These are phyloP conservation scores for Neopelma chrysocephalum DNA, from an alignment of 2,797 vertebrate genomes.

Conservation along the genomic window DNA sequence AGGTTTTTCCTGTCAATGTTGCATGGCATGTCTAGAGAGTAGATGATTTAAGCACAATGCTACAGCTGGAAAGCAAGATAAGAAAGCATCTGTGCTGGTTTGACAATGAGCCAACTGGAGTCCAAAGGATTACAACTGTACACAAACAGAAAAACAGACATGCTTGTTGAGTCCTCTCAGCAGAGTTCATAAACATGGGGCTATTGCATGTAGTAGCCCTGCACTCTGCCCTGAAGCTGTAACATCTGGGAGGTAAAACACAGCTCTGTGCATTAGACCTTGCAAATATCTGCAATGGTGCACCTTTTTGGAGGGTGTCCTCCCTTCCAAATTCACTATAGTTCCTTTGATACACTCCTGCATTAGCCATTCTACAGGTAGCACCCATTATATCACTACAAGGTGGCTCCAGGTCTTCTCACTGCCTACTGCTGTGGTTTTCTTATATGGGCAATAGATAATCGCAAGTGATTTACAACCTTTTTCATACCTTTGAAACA, in stretches of 20 bases:
- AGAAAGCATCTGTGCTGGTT: not conserved
- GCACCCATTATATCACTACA: fast-evolving
- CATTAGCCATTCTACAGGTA: not conserved
- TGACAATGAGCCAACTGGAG: not conserved
- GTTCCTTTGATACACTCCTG: not conserved
- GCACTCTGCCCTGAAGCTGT: not conserved
- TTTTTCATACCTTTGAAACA: not conserved
- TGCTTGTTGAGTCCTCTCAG: not conserved
- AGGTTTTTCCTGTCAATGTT: not conserved
- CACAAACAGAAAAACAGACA: not conserved
- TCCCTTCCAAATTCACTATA: not conserved
- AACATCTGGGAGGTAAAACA: not conserved
- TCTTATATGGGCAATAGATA: not conserved
- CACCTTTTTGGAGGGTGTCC: not conserved
- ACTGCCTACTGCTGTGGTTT: not conserved
- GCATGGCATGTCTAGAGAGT: not conserved
- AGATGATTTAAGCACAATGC: not conserved
- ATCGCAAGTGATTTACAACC: not conserved
- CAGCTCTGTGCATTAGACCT: not conserved
- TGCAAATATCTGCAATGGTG: not conserved
- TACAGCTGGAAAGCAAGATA: constrained; percentile 34
- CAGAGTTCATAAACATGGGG: not conserved
- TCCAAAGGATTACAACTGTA: not conserved
- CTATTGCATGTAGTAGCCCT: not conserved
- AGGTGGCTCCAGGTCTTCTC: not conserved